A percentile compares a stretch with the other conserved stretches of the same genome.
Conservation (phyloP, 2,797 vertebrate species). For the Chelonia mydas region DNA sequence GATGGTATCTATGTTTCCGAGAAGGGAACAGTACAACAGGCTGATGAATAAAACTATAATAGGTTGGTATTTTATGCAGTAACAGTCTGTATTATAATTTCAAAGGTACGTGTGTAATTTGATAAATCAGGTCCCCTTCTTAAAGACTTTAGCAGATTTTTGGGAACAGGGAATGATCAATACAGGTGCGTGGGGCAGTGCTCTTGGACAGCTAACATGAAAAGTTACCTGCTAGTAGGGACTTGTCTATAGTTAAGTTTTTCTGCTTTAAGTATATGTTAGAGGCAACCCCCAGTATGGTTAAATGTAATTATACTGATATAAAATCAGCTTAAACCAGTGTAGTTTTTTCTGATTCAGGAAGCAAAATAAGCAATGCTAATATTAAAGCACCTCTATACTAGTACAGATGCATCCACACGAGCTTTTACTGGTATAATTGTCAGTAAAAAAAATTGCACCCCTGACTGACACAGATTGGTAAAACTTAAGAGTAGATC, state of each 20-base stretch:
- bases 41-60: slow-evolving; percentile 84
- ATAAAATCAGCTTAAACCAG: background rate
- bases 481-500: background rate
- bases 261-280: accelerated
- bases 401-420: background rate
- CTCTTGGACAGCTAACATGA: background rate
- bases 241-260: background rate
- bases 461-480: background rate
- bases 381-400: background rate
- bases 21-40: slow-evolving; percentile 93
- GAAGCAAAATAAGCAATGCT: background rate
- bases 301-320: background rate
- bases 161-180: background rate
- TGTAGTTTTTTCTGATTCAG: background rate
- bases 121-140: too few relatives aligned
- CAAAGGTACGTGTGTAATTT: background rate
- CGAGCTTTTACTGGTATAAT: too few relatives aligned
- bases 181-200: background rate
- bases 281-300: background rate
- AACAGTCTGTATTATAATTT: background rate
- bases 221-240: background rate
- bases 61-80: slow-evolving; percentile 59
- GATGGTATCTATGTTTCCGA: slow-evolving; percentile 99
- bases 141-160: background rate
- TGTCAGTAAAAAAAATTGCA: too few relatives aligned